phyloP scores from a whole-genome alignment of 2,797 vertebrate genomes.

The Hippoglossus hippoglossus region DNA sequence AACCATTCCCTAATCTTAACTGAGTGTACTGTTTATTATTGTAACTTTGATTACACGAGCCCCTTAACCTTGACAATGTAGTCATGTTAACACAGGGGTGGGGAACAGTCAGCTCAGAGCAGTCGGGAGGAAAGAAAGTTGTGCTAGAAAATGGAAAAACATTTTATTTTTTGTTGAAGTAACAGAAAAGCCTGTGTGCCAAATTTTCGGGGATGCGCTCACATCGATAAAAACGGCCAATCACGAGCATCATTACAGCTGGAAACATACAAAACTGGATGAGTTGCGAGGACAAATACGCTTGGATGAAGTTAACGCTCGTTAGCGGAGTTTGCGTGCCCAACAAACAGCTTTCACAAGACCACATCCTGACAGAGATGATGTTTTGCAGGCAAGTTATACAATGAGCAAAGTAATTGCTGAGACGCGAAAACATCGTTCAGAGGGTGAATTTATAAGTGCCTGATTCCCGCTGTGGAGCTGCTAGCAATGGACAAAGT shows the following conservation, averaged over 20 bases:
- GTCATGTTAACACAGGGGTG: neutral
- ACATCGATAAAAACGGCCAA: neutral
- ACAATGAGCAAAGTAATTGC: neutral
- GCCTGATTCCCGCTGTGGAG: neutral
- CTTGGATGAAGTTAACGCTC: neutral
- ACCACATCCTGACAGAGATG: neutral
- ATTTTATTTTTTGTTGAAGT: neutral
- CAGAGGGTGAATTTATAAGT: neutral
- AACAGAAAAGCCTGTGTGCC: neutral
- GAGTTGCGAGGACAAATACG: neutral
- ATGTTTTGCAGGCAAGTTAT: neutral
- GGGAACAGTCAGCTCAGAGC: neutral
- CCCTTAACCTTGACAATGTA: neutral
- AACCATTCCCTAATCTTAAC: neutral
- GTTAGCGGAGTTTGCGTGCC: neutral
- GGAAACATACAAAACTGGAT: constrained; percentile 5
- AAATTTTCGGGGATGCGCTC: neutral
- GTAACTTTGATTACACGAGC: neutral
- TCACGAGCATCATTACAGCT: neutral
- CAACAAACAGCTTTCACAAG: neutral
- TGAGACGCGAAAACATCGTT: neutral
- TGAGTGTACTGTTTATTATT: neutral
- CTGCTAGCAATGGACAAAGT: neutral
- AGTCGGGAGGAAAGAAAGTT: neutral
- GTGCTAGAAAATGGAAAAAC: neutral